Conservation (phyloP, 1,140 invertebrate genomes). For the Camponotus pennsylvanicus region DNA sequence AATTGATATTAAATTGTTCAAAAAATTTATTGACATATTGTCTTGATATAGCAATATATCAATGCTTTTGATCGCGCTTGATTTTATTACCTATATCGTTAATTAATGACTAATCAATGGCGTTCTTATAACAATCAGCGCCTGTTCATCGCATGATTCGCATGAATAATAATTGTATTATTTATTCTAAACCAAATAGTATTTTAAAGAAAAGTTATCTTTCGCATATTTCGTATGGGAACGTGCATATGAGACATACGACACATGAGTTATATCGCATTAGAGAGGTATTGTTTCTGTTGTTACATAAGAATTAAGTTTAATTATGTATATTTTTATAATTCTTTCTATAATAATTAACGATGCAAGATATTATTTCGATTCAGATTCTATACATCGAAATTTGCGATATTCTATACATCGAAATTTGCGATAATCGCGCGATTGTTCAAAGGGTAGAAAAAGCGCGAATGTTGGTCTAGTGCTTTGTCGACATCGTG, state of each 20-base stretch:
- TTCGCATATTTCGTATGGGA: background rate
- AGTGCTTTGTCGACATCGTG: background rate
- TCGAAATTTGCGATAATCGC: slow-evolving; percentile 55
- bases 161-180: background rate
- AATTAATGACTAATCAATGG: no score
- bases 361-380: background rate
- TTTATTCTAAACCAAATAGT: background rate
- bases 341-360: background rate
- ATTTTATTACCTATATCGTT: no score
- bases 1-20: no score
- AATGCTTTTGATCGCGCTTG: no score
- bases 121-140: no score
- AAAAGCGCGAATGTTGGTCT: slow-evolving; percentile 13
- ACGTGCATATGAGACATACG: no score
- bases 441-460: slow-evolving; percentile 32
- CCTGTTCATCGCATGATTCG: no score
- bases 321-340: background rate
- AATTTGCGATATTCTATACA: slow-evolving; percentile 59
- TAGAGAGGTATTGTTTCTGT: background rate
- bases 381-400: no score
- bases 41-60: no score
- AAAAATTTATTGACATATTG: no score
- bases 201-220: background rate
- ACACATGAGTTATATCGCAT: background rate
- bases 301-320: background rate